These are phyloP conservation scores for Oscheius onirici DNA, from an alignment of 2,888 invertebrate species.

Conservation along the genomic window DNA sequence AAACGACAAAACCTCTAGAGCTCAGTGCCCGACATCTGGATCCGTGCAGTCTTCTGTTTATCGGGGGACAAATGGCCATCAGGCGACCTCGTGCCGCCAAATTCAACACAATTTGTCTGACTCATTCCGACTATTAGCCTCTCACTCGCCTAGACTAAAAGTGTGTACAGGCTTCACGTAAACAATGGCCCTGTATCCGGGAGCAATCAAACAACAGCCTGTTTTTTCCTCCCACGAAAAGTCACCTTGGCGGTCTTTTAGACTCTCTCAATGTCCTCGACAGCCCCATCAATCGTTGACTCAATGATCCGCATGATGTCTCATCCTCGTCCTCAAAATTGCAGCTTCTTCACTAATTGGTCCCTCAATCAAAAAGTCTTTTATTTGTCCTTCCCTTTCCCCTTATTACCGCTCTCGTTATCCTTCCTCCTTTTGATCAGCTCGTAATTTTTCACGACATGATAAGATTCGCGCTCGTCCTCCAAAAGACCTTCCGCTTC, in stretches of 20 bases:
- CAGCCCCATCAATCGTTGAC: slow-evolving; percentile 28
- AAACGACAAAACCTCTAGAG: too few relatives aligned
- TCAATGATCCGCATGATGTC: slow-evolving; percentile 31
- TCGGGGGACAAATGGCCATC: slow-evolving; percentile 24
- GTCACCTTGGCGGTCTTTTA: too few relatives aligned
- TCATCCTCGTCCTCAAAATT: neutral
- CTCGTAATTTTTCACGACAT: neutral
- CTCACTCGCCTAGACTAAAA: neutral
- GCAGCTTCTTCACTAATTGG: neutral
- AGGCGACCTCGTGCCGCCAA: slow-evolving; percentile 12
- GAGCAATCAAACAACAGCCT: slow-evolving; percentile 4
- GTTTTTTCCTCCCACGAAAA: neutral
- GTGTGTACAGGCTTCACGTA: neutral
- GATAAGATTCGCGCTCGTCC: too few relatives aligned
- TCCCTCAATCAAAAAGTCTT: neutral
- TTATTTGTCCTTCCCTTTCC: neutral
- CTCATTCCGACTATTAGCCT: slow-evolving; percentile 4
- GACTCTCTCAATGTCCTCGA: slow-evolving; percentile 4
- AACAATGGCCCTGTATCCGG: neutral
- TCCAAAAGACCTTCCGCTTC: neutral
- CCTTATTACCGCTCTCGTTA: neutral
- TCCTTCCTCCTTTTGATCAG: neutral
- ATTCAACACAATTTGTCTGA: slow-evolving; percentile 22
- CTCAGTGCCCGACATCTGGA: slow-evolving; percentile 13
- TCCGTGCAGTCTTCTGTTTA: slow-evolving; percentile 25